A percentile compares a stretch with the other conserved stretches of the same genome.
phyloP scores from a whole-genome alignment of 2,113 vertebrate genomes.

The Stictonetta naevosa region DNA sequence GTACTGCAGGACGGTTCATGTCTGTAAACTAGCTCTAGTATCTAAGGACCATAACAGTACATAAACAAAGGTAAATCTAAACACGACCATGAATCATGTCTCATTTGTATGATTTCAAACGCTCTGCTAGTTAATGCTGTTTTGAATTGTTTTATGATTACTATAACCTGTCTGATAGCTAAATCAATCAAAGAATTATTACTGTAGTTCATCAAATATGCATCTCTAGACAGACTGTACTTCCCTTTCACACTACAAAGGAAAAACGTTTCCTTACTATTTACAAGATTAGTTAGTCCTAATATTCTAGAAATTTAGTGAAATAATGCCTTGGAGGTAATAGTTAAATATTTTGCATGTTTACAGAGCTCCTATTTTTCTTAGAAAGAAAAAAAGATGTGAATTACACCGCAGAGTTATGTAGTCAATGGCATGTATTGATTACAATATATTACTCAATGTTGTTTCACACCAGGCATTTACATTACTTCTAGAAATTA shows the following conservation, averaged over 20 bases:
- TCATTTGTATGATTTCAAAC: slow-evolving; percentile 26
- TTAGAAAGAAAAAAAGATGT: not conserved
- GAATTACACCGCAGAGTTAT: not conserved
- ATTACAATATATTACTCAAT: not conserved
- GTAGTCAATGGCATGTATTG: not conserved
- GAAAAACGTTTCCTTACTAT: not conserved
- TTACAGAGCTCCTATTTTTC: not conserved
- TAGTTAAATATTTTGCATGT: not conserved
- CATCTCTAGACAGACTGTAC: not conserved
- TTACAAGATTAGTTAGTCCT: not conserved
- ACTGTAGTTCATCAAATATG: slow-evolving; percentile 6
- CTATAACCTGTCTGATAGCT: slow-evolving; percentile 40
- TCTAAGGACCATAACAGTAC: not conserved
- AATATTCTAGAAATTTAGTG: not conserved
- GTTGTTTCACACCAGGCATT: not conserved
- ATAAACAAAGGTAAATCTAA: not conserved
- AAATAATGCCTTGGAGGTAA: slow-evolving; percentile 18
- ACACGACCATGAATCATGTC: not conserved
- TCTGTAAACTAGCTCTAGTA: not conserved
- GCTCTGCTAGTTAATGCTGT: slow-evolving; percentile 30
- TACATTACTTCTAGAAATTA: not conserved
- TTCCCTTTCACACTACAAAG: not conserved
- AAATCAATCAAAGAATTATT: slow-evolving; percentile 61
- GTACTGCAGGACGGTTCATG: not conserved
- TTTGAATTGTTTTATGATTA: slow-evolving; percentile 57